These are phyloP conservation scores for Lonchura striata DNA, from an alignment of 2,113 vertebrate species.

Conservation along the genomic window DNA sequence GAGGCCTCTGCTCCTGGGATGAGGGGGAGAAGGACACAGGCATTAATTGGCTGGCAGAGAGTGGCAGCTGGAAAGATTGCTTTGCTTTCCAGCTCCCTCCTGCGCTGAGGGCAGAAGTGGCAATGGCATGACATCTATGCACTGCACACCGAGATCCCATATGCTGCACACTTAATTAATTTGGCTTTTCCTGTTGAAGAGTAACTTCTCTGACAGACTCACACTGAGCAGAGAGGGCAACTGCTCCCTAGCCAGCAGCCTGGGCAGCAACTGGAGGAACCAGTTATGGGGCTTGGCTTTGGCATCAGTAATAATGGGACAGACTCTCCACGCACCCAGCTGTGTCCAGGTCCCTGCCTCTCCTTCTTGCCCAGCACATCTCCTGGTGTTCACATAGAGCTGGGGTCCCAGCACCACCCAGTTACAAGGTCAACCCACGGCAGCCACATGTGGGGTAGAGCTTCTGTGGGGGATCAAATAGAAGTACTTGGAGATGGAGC, in stretches of 20 bases:
- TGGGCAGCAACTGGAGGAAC: background rate
- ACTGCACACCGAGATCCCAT: background rate
- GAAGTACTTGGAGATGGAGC: background rate
- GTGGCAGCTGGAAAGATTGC: background rate
- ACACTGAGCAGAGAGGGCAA: background rate
- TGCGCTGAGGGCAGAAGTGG: background rate
- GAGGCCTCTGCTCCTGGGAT: background rate
- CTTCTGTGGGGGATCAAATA: accelerated
- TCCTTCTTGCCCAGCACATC: background rate
- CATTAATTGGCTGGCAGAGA: background rate
- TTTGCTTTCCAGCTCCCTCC: background rate
- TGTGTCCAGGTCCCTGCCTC: background rate
- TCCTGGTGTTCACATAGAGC: accelerated
- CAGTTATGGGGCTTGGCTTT: background rate
- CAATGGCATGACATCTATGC: background rate
- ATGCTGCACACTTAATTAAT: constrained; percentile 34
- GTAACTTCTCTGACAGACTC: constrained; percentile 28
- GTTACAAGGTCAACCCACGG: background rate
- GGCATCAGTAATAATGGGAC: accelerated
- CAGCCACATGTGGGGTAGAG: accelerated
- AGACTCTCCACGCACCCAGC: accelerated
- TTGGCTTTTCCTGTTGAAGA: constrained; percentile 35
- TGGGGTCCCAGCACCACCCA: background rate
- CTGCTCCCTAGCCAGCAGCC: background rate
- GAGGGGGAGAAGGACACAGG: background rate